Evolutionary conservation across 2,888 invertebrate species (phyloP).

Genomic region (Ornithoptera alexandrae): DNA sequence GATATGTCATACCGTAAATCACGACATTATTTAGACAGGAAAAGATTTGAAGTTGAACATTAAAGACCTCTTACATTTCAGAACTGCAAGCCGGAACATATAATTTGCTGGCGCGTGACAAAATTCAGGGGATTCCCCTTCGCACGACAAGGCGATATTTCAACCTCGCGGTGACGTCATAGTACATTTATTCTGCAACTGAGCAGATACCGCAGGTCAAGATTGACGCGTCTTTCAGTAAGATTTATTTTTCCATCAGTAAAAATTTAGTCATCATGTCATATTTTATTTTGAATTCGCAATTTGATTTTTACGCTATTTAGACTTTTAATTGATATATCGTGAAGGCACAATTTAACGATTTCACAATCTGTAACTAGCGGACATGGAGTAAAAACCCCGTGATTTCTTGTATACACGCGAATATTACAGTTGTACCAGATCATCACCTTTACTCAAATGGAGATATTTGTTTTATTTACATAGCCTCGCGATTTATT

Average conservation of each 20-base stretch:
- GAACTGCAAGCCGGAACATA: slow-evolving; percentile 34
- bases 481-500: too few species aligned
- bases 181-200: slow-evolving; percentile 37
- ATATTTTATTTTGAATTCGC: too few species aligned
- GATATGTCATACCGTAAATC: background rate
- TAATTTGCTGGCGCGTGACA: slow-evolving; percentile 42
- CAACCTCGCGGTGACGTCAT: slow-evolving; percentile 38
- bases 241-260: background rate
- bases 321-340: too few species aligned
- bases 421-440: too few species aligned
- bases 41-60: slow-evolving; percentile 24
- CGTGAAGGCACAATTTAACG: too few species aligned
- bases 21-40: slow-evolving; percentile 6
- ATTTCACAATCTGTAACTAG: too few species aligned
- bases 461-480: too few species aligned
- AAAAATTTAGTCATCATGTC: background rate
- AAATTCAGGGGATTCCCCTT: slow-evolving; percentile 37
- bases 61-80: slow-evolving; percentile 26
- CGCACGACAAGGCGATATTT: slow-evolving; percentile 40
- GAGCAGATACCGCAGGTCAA: slow-evolving; percentile 26
- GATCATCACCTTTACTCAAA: too few species aligned
- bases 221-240: slow-evolving; percentile 1
- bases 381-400: too few species aligned
- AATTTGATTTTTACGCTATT: too few species aligned
- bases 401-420: too few species aligned